Conservation (phyloP, 2,888 invertebrate genomes). For the Nomada ruficornis region DNA sequence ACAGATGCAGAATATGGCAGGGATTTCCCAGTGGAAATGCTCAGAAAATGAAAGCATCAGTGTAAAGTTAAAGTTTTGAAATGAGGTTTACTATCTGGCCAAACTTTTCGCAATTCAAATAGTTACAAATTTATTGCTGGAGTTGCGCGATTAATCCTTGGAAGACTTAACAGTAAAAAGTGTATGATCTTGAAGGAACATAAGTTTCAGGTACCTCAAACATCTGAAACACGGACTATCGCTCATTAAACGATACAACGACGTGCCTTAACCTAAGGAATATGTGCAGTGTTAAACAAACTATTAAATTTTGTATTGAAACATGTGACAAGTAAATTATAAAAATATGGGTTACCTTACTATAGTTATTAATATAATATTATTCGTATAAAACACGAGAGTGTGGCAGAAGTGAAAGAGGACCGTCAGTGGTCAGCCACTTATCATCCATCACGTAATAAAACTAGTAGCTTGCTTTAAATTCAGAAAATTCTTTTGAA, state of each 20-base stretch:
- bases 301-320: too few species aligned
- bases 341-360: too few species aligned
- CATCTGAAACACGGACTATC: neutral
- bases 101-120: neutral
- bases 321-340: too few species aligned
- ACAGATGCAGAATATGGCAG: too few species aligned
- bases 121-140: conserved; percentile 1
- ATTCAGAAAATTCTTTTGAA: too few species aligned
- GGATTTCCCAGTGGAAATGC: too few species aligned
- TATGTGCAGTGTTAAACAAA: too few species aligned
- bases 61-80: neutral
- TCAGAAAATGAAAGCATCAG: too few species aligned
- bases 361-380: neutral
- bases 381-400: neutral
- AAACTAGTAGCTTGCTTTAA: neutral
- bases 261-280: neutral
- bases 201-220: neutral
- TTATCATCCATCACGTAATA: neutral
- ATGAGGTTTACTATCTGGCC: neutral
- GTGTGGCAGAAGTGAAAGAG: neutral
- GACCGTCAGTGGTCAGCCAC: neutral
- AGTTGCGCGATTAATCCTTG: conserved; percentile 2
- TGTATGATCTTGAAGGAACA: neutral
- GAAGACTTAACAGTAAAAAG: neutral
- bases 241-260: neutral